These are phyloP conservation scores for Cephus pulcher DNA, from an alignment of 2,888 invertebrate genomes.

Conservation along the genomic window DNA sequence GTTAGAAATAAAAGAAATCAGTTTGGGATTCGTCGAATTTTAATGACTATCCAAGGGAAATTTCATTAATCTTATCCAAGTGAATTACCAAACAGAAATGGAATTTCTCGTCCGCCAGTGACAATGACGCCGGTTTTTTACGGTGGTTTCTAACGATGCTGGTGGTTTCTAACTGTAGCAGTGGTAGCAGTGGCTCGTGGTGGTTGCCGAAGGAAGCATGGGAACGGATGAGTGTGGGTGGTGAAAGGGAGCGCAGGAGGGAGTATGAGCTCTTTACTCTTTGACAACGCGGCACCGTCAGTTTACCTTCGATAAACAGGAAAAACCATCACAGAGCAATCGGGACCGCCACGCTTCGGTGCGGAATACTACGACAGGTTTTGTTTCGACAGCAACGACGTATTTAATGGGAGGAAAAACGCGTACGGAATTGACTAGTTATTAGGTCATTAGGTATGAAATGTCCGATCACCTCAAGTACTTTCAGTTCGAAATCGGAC, in stretches of 20 bases:
- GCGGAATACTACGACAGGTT: constrained; percentile 15
- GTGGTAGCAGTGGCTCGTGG: background rate
- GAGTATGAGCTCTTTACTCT: constrained; percentile 34
- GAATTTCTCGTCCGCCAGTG: background rate
- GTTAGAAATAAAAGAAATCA: background rate
- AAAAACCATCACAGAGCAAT: constrained; percentile 41
- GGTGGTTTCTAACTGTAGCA: background rate
- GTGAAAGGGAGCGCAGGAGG: constrained; percentile 6
- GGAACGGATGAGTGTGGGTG: constrained; percentile 11
- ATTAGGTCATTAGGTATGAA: too few relatives aligned
- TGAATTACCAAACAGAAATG: background rate
- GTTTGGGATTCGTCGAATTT: background rate
- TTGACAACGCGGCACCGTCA: constrained; percentile 34
- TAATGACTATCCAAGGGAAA: background rate
- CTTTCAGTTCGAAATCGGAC: too few relatives aligned
- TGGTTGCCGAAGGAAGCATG: constrained; percentile 2
- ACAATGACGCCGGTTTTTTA: background rate
- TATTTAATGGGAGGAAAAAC: background rate
- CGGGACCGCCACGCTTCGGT: constrained; percentile 28
- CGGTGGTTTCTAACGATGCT: background rate
- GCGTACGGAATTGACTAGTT: background rate
- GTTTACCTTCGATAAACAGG: constrained; percentile 43
- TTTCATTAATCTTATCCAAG: background rate
- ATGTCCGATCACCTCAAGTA: too few relatives aligned
- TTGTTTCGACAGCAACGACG: constrained; percentile 7